A percentile compares a stretch with the other conserved stretches of the same genome.
Conservation (phyloP, 2,888 invertebrate genomes). For the Amblyjoppa fuscipennis region DNA sequence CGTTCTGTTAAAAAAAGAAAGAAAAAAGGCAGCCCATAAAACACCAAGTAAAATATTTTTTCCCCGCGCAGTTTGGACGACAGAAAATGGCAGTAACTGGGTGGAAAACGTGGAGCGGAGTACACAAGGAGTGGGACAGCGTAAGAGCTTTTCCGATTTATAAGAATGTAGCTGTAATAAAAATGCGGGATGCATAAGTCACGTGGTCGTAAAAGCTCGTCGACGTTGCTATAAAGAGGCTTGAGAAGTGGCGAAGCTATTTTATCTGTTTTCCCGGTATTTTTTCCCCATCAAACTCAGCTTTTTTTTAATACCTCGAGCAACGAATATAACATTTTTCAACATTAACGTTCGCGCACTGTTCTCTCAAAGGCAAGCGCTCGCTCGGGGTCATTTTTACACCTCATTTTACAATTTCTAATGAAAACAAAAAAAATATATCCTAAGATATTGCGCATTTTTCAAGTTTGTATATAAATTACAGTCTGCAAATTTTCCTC, state of each 20-base stretch:
- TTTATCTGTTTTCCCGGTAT: constrained; percentile 28
- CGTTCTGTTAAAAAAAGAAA: constrained; percentile 83
- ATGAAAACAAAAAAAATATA: neutral
- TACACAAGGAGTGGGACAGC: constrained; percentile 27
- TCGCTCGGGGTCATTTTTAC: neutral
- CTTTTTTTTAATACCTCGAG: constrained; percentile 21
- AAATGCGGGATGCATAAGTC: constrained; percentile 70
- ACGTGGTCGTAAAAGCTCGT: constrained; percentile 68
- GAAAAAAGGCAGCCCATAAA: constrained; percentile 10
- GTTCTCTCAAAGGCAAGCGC: neutral
- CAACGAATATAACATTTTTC: constrained; percentile 13
- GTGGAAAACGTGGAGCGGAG: neutral
- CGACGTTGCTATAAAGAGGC: constrained; percentile 28
- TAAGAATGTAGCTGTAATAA: constrained; percentile 63
- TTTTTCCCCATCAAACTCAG: constrained; percentile 19
- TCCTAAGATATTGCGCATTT: neutral
- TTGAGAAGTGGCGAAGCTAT: constrained; percentile 25
- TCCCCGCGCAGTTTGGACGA: neutral
- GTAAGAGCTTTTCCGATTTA: constrained; percentile 49
- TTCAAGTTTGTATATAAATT: neutral
- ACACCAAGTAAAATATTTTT: constrained; percentile 10
- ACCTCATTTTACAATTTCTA: neutral
- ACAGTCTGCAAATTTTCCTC: neutral
- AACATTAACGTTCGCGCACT: neutral
- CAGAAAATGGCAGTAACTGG: neutral